Base-by-base conservation (phyloP, 2,797 vertebrate genomes). In the Tapirus indicus region DNA sequence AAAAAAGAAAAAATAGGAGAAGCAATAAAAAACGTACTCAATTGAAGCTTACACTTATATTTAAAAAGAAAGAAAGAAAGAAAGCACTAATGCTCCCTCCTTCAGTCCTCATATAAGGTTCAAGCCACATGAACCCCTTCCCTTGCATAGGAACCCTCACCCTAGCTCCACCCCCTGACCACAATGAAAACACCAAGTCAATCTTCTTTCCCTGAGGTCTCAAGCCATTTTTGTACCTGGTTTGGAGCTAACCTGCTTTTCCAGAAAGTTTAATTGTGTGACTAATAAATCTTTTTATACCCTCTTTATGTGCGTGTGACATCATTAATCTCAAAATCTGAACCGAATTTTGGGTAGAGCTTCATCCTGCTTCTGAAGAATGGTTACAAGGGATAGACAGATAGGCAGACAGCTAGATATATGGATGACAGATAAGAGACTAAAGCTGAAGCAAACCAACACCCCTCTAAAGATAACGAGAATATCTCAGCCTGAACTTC, bases 131-230 rank as follows among this genome's bases (percentile, higher is more conserved):
- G 38, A 78, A 7, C 12, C 9, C 10, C 14, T 62, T n/a, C 8
- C 5, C 0, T 72, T 52, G 21, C 7, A 66, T 49, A 14, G 29
- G 38, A 64, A 35, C 14, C 18, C 23, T 54, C 38, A 74, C 1
- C 9, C 12, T 23, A 32, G 0, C 10, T 8, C 17, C 14, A 35
- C 2, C 1, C 4, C 1, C 38, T 47, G 25, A 52, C 18, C 5
- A 14, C 6, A 66, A 23, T 54, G 41, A 88, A 84, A 83, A 41
- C 10, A 2, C 6, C 16, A 56, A 88, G 8, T 0, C 7, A 44
- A 58, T 7, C 3, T 71, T 72, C 5, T 54, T 87, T 32, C 4
- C 29, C 32, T 66, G n/a, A 41, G 21, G 13, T 56, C 2, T 54
- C 6, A 68, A 84, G 35, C 35, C n/a, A 17, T 71, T 58, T 95